These are phyloP conservation scores for Megaleporinus macrocephalus DNA, from an alignment of 2,113 vertebrate genomes.

Conservation along the genomic window DNA sequence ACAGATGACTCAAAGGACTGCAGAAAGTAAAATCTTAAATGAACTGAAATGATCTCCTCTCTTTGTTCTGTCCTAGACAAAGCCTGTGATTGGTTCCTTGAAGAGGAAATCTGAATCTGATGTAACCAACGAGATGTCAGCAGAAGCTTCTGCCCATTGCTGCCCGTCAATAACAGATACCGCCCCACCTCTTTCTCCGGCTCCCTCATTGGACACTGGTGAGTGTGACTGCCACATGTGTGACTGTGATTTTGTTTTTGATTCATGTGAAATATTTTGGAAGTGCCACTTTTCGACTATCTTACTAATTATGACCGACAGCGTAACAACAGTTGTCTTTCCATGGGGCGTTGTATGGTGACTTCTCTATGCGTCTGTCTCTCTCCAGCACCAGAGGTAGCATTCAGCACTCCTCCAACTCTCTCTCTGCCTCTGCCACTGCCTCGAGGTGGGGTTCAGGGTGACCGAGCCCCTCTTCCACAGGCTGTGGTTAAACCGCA, in stretches of 20 bases:
- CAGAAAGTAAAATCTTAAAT: too few species aligned
- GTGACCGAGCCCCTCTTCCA: slow-evolving; percentile 84
- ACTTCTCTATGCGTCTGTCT: not conserved
- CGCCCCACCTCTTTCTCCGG: slow-evolving; percentile 75
- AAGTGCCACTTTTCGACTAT: too few species aligned
- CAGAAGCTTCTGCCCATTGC: slow-evolving; percentile 64
- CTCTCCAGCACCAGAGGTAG: slow-evolving; percentile 57
- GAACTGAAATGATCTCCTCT: not conserved
- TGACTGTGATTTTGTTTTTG: too few species aligned
- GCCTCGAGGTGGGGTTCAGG: slow-evolving; percentile 72
- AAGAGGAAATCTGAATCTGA: slow-evolving; percentile 81
- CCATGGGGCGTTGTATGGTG: too few species aligned
- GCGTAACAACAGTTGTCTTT: too few species aligned
- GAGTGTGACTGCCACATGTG: not conserved
- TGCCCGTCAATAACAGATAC: slow-evolving; percentile 77
- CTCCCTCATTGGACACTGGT: slow-evolving; percentile 73
- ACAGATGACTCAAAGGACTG: too few species aligned
- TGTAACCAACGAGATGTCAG: slow-evolving; percentile 62
- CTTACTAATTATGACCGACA: too few species aligned
- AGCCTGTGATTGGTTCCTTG: slow-evolving; percentile 70
- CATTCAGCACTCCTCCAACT: slow-evolving; percentile 74
- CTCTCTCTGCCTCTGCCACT: slow-evolving; percentile 74
- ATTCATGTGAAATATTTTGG: too few species aligned
- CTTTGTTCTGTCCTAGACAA: slow-evolving; percentile 60
- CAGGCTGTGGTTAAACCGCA: slow-evolving; percentile 99